phyloP scores from a whole-genome alignment of 2,113 vertebrate species.

The Elanoides forficatus region DNA sequence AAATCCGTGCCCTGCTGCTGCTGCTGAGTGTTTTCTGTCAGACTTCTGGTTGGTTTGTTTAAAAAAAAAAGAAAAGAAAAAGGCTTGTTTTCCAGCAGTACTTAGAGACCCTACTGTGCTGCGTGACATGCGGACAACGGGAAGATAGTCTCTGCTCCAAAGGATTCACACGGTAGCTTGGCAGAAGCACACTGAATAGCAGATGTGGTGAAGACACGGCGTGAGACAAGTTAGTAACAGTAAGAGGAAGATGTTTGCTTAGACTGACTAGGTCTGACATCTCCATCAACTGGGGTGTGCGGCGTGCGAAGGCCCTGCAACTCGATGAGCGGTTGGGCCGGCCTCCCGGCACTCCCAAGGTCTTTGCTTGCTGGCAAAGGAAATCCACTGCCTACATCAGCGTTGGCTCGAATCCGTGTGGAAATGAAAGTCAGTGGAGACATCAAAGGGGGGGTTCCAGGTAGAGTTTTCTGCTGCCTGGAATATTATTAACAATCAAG shows the following conservation, averaged over 20 bases:
- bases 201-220: not conserved
- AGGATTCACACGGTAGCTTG: not conserved
- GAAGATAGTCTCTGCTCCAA: not conserved
- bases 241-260: not conserved
- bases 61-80: not conserved
- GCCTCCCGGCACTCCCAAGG: not conserved
- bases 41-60: not conserved
- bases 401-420: not conserved
- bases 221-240: not conserved
- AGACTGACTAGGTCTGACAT: not conserved
- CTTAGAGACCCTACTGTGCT: not conserved
- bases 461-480: not conserved
- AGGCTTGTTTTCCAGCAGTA: not conserved
- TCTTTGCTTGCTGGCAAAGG: not conserved
- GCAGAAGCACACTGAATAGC: not conserved
- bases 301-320: accelerated
- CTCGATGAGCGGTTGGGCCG: not conserved
- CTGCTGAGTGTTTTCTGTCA: not conserved
- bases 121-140: not conserved
- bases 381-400: not conserved
- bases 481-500: not conserved
- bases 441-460: not conserved
- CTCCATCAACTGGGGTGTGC: not conserved
- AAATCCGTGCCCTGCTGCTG: not conserved
- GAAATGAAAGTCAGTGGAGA: not conserved